Evolutionary conservation across 1,140 invertebrate genomes (phyloP).

Genomic region (Sitobion miscanthi): DNA sequence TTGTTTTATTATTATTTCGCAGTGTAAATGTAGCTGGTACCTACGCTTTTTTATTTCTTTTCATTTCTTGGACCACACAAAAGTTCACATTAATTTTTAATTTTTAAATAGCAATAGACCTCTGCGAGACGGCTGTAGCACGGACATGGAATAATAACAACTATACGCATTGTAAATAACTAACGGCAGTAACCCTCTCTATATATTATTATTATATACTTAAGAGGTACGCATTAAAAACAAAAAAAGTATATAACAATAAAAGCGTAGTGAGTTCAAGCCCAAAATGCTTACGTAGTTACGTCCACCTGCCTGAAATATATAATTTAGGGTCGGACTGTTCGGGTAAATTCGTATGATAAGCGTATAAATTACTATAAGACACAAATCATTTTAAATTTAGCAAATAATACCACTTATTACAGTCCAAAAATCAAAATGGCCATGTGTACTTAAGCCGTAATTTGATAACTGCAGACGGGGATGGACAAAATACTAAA

Average conservation of each 20-base stretch:
- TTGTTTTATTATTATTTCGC: not conserved
- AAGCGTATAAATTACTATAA: not conserved
- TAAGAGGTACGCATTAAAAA: not conserved
- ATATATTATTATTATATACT: constrained; percentile 11
- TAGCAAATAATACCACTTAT: not conserved
- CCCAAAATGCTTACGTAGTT: not conserved
- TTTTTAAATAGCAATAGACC: not conserved
- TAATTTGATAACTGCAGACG: not conserved
- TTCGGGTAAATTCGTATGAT: not conserved
- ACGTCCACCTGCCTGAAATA: not conserved
- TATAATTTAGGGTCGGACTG: not conserved
- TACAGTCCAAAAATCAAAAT: no score
- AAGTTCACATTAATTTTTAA: constrained; percentile 21
- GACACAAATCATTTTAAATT: not conserved
- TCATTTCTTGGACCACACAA: not conserved
- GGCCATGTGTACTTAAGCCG: no score
- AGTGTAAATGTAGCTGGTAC: not conserved
- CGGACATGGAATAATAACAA: not conserved
- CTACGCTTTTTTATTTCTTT: not conserved
- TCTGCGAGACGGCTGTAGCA: not conserved
- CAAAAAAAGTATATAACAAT: not conserved
- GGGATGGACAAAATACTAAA: not conserved
- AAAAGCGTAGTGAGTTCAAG: not conserved
- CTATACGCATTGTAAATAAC: not conserved
- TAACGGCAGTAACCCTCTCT: not conserved